A percentile compares a stretch with the other conserved stretches of the same genome.
Conservation (phyloP, 2,888 invertebrate genomes). For the Zaprionus obscuricornis region DNA sequence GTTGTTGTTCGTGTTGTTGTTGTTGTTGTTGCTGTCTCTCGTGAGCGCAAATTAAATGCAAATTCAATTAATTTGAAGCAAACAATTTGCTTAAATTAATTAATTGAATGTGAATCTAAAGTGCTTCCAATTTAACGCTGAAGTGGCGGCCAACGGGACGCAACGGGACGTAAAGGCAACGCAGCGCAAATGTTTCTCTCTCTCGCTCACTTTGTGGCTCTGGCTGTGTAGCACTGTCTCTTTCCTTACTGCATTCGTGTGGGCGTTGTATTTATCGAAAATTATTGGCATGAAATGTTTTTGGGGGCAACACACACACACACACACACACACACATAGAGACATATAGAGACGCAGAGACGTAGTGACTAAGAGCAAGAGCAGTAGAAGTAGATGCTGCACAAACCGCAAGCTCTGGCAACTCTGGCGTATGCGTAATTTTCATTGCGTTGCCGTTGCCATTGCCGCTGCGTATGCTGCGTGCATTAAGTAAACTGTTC, state of each 20-base stretch:
- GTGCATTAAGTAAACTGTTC: constrained; percentile 77
- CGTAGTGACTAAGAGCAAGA: neutral
- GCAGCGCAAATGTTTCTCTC: neutral
- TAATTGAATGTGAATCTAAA: constrained; percentile 80
- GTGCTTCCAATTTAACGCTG: constrained; percentile 72
- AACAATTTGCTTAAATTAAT: constrained; percentile 82
- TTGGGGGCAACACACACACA: constrained; percentile 31
- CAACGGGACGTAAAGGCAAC: constrained; percentile 6
- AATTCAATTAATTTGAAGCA: constrained; percentile 82
- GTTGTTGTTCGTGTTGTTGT: neutral
- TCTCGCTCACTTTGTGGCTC: too few relatives aligned
- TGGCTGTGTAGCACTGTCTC: constrained; percentile 12
- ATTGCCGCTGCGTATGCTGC: constrained; percentile 41
- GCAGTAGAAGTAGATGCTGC: constrained; percentile 31
- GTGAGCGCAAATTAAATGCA: constrained; percentile 80
- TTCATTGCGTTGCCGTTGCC: constrained; percentile 58
- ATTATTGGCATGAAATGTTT: constrained; percentile 65
- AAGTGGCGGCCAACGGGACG: constrained; percentile 44
- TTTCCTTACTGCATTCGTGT: constrained; percentile 6
- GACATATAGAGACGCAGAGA: neutral
- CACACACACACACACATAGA: constrained; percentile 2
- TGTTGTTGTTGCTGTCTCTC: constrained; percentile 38
- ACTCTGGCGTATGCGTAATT: constrained; percentile 73
- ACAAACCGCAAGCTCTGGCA: constrained; percentile 67
- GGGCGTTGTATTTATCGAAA: constrained; percentile 70